Evolutionary conservation across 2,113 vertebrate genomes (phyloP), one percentile per base, ranked within the genome.

Genomic region (Gallinago jamesoni): DNA sequence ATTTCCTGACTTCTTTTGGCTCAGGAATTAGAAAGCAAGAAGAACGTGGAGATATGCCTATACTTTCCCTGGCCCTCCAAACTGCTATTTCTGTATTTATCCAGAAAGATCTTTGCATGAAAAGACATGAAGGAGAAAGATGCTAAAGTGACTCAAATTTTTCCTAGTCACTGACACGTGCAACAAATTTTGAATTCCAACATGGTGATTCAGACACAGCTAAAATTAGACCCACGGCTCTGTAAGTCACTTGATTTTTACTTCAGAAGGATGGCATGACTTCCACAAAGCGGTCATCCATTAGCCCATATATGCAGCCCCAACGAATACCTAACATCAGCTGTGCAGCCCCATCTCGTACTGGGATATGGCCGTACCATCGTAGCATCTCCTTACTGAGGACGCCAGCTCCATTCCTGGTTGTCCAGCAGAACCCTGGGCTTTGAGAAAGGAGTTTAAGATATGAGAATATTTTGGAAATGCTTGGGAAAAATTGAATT

Each of bases 41-140:
- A 62, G 33, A 41, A 7, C 0, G 0, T 67, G 55, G 39, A 60
- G 12, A 10, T 39, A 8, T 5, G 19, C 12, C 37, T 30, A 1
- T 10, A 16, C 10, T 6, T 79, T 27, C 31, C 53, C 45, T 50
- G 41, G 10, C 10, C 39, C 45, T 64, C 48, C 62, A 28, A 35
- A 47, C 37, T 59, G 37, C 6, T 53, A 16, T n/a, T 74, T 74
- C 41, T 7, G 0, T 14, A 17, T 10, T 7, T 64, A 33, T 35
- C 41, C 33, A 75, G 47, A 28, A 72, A 75, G 24, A 10, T 18
- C 19, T 60, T 68, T 28, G 4, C 45, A 43, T 39, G 7, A 56
- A 45, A 37, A 88, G 33, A 30, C 2, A 2, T 2, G 6, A 43
- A 53, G 23, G 18, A 85, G 70, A 68, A 94, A 64, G 62, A 52